Evolutionary conservation across 2,797 vertebrate species (phyloP).

Genomic region (Leptoclinus maculatus): DNA sequence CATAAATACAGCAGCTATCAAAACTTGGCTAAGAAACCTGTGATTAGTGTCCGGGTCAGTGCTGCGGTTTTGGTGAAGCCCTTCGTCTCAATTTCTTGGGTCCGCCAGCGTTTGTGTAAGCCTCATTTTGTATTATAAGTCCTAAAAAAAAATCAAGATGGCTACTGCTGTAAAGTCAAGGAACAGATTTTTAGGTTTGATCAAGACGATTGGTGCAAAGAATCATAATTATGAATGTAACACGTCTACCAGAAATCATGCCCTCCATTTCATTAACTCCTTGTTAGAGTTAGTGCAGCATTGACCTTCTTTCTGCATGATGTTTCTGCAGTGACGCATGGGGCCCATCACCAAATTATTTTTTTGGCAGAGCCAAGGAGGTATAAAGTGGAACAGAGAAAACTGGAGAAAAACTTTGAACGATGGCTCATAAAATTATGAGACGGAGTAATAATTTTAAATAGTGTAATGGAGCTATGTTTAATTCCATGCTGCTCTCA

Average conservation of each 20-base stretch:
- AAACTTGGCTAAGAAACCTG: conserved; percentile 53
- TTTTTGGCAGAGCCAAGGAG: conserved; percentile 66
- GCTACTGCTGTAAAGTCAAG: conserved; percentile 48
- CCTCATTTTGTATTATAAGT: conserved; percentile 61
- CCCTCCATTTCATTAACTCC: conserved; percentile 61
- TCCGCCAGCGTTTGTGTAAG: conserved; percentile 56
- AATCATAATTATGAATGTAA: conserved; percentile 59
- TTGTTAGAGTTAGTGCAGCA: conserved; percentile 57
- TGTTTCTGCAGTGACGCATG: conserved; percentile 64
- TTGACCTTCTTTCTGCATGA: conserved; percentile 58
- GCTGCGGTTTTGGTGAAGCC: conserved; percentile 58
- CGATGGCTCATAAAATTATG: conserved; percentile 68
- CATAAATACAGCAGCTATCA: conserved; percentile 61
- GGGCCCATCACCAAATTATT: conserved; percentile 65
- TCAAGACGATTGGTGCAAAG: conserved; percentile 38
- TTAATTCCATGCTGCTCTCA: conserved; percentile 69
- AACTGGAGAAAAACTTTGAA: conserved; percentile 57
- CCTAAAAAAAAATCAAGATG: conserved; percentile 44
- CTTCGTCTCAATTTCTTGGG: conserved; percentile 50
- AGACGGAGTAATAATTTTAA: conserved; percentile 69
- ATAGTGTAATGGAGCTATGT: conserved; percentile 60
- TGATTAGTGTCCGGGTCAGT: conserved; percentile 62
- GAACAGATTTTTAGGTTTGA: conserved; percentile 55
- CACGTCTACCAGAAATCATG: conserved; percentile 48
- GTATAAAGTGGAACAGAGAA: conserved; percentile 39